These are phyloP conservation scores for Drosophila acutilabella DNA, from an alignment of 2,888 invertebrate genomes.

Conservation along the genomic window DNA sequence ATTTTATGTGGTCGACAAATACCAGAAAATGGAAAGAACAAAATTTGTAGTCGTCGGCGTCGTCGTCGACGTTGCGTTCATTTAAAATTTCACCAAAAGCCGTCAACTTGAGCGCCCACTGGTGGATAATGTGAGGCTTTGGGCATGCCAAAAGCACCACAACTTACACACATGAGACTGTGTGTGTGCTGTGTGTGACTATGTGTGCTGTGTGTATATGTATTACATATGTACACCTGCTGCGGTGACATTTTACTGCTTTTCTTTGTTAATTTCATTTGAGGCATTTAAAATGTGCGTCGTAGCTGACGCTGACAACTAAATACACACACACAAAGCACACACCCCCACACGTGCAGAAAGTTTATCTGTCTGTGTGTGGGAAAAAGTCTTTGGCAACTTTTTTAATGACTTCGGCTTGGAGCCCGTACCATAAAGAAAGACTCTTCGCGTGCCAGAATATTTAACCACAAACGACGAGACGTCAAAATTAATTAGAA, in stretches of 20 bases:
- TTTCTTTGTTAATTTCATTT: constrained; percentile 79
- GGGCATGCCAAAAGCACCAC: constrained; percentile 34
- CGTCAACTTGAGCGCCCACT: constrained; percentile 51
- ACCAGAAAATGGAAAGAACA: constrained; percentile 13
- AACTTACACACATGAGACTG: constrained; percentile 19
- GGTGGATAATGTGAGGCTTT: constrained; percentile 63
- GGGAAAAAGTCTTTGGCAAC: constrained; percentile 69
- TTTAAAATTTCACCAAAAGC: constrained; percentile 65
- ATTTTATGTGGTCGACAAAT: constrained; percentile 19
- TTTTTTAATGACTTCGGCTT: constrained; percentile 76
- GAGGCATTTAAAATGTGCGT: constrained; percentile 77
- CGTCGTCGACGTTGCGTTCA: constrained; percentile 52
- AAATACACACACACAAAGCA: constrained; percentile 58
- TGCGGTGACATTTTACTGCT: constrained; percentile 79
- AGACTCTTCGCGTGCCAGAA: constrained; percentile 74
- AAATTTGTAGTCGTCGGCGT: constrained; percentile 28
- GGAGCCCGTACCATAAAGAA: constrained; percentile 48
- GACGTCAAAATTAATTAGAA: constrained; percentile 81
- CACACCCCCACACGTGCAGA: constrained; percentile 14
- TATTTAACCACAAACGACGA: constrained; percentile 80
- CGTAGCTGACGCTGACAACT: constrained; percentile 75
- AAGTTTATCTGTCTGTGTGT: constrained; percentile 27
- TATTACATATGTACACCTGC: constrained; percentile 64
- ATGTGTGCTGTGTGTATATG: constrained; percentile 15
- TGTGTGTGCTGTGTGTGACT: constrained; percentile 8